These are phyloP conservation scores for Rhinoraja longicauda DNA, from an alignment of 2,797 vertebrate species.

Conservation along the genomic window DNA sequence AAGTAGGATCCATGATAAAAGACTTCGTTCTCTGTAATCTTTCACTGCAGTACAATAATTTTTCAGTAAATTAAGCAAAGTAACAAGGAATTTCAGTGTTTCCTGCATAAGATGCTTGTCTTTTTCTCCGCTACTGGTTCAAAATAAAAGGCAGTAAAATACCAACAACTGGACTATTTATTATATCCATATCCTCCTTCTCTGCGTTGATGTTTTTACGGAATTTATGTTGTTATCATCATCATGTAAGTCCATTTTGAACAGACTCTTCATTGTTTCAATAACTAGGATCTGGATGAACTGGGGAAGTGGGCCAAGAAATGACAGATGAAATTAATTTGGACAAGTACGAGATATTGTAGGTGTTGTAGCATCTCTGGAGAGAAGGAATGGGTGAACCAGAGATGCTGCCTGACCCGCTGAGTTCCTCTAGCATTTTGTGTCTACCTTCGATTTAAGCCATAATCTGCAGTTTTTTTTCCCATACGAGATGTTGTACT, in stretches of 20 bases:
- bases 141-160: not conserved
- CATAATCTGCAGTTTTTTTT: too few species aligned
- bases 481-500: too few species aligned
- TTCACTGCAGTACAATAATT: conserved; percentile 18
- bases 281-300: not conserved
- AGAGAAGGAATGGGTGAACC: too few species aligned
- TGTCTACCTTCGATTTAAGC: too few species aligned
- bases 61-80: conserved; percentile 17
- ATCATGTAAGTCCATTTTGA: not conserved
- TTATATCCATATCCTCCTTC: not conserved
- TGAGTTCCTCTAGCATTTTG: too few species aligned
- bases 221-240: not conserved
- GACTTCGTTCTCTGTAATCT: conserved; percentile 2
- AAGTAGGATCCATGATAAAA: conserved; percentile 24
- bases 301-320: too few species aligned
- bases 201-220: not conserved
- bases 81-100: conserved; percentile 4
- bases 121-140: not conserved
- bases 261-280: not conserved
- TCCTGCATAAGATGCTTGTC: not conserved
- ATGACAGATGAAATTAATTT: too few species aligned
- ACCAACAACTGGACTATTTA: not conserved
- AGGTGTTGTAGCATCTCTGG: too few species aligned
- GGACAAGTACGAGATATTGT: too few species aligned
- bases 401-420: too few species aligned